Evolutionary conservation across 2,888 invertebrate genomes (phyloP).

Genomic region (Zygaena filipendulae): DNA sequence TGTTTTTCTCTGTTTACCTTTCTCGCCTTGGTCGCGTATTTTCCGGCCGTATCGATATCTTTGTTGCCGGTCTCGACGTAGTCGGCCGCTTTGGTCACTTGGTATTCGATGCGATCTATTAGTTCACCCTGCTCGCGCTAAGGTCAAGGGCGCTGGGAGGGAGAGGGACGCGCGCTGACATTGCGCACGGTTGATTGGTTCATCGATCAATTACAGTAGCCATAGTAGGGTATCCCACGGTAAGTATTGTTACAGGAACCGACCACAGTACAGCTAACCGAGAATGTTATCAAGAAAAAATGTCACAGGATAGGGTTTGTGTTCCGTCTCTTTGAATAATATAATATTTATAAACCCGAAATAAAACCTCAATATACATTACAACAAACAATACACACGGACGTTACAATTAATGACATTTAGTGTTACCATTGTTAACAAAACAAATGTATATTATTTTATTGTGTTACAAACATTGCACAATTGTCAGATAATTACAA

Average conservation of each 20-base stretch:
- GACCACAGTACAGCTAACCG: conserved; percentile 35
- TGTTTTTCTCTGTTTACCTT: too few species aligned
- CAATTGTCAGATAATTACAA: conserved; percentile 43
- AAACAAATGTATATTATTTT: conserved; percentile 15
- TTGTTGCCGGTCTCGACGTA: conserved; percentile 84
- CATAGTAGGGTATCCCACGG: conserved; percentile 33
- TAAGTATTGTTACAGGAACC: conserved; percentile 36
- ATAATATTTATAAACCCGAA: too few species aligned
- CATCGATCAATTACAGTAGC: conserved; percentile 43
- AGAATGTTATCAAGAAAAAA: conserved; percentile 26
- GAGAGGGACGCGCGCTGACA: conserved; percentile 32
- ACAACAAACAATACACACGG: conserved; percentile 10
- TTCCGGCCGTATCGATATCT: conserved; percentile 82
- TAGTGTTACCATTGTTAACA: conserved; percentile 25
- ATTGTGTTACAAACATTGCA: conserved; percentile 26
- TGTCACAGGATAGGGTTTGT: conserved; percentile 3
- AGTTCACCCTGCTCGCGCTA: conserved; percentile 85
- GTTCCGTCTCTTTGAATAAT: too few species aligned
- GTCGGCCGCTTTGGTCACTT: conserved; percentile 87
- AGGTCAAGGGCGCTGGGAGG: conserved; percentile 47
- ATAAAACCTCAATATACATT: too few species aligned
- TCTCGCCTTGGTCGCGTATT: conserved; percentile 88
- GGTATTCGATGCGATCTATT: conserved; percentile 94
- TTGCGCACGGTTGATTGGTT: conserved; percentile 53
- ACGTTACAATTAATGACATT: conserved; percentile 26